Evolutionary conservation across 2,797 vertebrate species (phyloP).

Genomic region (Phoeniculus purpureus): DNA sequence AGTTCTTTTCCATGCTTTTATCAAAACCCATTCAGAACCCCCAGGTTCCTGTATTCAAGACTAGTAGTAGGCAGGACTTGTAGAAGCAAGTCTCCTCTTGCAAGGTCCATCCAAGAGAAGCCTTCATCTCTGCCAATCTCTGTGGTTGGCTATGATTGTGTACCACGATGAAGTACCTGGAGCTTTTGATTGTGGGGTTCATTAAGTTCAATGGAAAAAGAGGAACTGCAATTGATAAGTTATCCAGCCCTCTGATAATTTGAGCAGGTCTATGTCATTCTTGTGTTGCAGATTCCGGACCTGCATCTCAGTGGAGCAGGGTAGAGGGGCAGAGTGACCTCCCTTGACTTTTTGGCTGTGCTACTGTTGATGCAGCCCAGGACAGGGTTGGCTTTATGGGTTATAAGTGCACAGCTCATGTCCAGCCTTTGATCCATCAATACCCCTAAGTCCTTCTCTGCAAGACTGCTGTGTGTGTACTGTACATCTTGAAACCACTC

Average conservation of each 20-base stretch:
- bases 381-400: too few relatives aligned
- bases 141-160: not conserved
- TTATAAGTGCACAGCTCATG: too few relatives aligned
- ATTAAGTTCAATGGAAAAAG: not conserved
- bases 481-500: not conserved
- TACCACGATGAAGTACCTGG: not conserved
- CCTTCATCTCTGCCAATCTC: not conserved
- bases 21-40: not conserved
- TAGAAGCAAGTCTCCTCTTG: rapidly evolving
- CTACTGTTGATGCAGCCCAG: too few relatives aligned
- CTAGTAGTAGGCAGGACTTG: not conserved
- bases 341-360: too few relatives aligned
- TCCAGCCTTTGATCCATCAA: too few relatives aligned
- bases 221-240: not conserved
- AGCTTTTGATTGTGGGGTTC: not conserved
- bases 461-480: not conserved
- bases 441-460: not conserved
- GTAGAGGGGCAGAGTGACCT: too few relatives aligned
- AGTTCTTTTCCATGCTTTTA: not conserved
- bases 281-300: too few relatives aligned
- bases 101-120: not conserved
- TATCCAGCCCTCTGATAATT: too few relatives aligned
- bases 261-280: too few relatives aligned
- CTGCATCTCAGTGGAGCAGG: too few relatives aligned
- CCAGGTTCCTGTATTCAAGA: not conserved